Conservation (phyloP, 2,113 vertebrate genomes). For the Verasper variegatus region DNA sequence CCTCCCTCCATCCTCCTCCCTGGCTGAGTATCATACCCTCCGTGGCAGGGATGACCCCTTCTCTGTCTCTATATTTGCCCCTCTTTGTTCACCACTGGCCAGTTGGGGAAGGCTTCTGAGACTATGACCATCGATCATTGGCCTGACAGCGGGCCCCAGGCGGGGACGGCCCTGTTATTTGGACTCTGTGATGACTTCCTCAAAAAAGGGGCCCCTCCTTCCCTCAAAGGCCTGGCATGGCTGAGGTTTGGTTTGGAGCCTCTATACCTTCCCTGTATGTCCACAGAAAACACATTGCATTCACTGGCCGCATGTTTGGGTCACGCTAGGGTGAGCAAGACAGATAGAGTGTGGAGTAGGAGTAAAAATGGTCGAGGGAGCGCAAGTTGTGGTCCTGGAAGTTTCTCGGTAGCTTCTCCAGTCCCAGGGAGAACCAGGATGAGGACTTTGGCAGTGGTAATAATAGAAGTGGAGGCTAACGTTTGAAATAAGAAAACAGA, state of each 20-base stretch:
- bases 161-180: conserved; percentile 80
- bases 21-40: conserved; percentile 59
- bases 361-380: conserved; percentile 59
- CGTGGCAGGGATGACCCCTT: conserved; percentile 71
- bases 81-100: conserved; percentile 78
- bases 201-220: conserved; percentile 73
- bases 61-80: conserved; percentile 79
- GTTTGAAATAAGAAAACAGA: conserved; percentile 53
- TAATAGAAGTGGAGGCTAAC: conserved; percentile 44
- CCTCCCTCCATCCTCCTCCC: conserved; percentile 53
- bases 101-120: conserved; percentile 70
- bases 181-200: conserved; percentile 80
- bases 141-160: conserved; percentile 80
- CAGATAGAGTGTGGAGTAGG: conserved; percentile 69
- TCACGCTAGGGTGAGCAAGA: conserved; percentile 76
- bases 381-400: conserved; percentile 53
- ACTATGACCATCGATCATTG: conserved; percentile 78
- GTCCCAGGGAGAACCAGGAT: conserved; percentile 16
- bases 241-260: conserved; percentile 80
- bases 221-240: conserved; percentile 74
- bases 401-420: conserved; percentile 54
- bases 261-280: conserved; percentile 71
- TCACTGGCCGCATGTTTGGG: conserved; percentile 72
- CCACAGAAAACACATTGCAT: conserved; percentile 71
- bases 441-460: conserved; percentile 50